Conservation (phyloP, 2,113 vertebrate genomes). For the Motacilla alba region DNA sequence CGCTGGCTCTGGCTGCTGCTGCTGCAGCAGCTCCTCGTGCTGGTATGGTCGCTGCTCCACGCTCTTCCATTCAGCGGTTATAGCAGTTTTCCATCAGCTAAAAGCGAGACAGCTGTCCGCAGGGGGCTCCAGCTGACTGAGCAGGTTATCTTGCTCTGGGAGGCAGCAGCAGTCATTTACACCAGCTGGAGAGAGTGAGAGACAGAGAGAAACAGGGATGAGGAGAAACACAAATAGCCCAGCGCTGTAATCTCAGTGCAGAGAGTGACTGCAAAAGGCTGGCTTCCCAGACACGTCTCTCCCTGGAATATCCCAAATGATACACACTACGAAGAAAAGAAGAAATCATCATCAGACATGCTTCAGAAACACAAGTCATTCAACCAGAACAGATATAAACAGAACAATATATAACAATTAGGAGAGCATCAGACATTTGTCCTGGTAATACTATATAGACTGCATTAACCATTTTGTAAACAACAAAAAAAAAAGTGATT, state of each 20-base stretch:
- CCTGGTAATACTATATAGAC: neutral
- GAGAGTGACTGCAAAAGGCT: constrained; percentile 23
- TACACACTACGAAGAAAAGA: neutral
- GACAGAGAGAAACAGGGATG: constrained; percentile 45
- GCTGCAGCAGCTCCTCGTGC: constrained; percentile 25
- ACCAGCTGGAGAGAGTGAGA: constrained; percentile 75
- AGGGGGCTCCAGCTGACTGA: constrained; percentile 79
- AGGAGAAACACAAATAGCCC: constrained; percentile 59
- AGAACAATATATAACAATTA: neutral
- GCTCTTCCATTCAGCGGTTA: constrained; percentile 70
- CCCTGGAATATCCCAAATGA: neutral
- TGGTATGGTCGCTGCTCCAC: constrained; percentile 31
- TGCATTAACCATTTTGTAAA: neutral
- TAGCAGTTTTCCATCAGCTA: constrained; percentile 71
- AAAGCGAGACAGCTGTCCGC: constrained; percentile 72
- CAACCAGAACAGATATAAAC: neutral
- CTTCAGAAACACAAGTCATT: neutral
- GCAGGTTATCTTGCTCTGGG: constrained; percentile 74
- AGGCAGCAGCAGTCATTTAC: constrained; percentile 73
- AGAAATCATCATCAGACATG: neutral
- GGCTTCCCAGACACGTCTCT: neutral
- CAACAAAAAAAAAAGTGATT: neutral
- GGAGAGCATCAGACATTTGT: neutral
- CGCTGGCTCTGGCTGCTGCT: neutral
- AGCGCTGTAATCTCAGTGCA: constrained; percentile 49